Evolutionary conservation across 2,113 vertebrate species (phyloP).

Genomic region (Scytalopus superciliaris): DNA sequence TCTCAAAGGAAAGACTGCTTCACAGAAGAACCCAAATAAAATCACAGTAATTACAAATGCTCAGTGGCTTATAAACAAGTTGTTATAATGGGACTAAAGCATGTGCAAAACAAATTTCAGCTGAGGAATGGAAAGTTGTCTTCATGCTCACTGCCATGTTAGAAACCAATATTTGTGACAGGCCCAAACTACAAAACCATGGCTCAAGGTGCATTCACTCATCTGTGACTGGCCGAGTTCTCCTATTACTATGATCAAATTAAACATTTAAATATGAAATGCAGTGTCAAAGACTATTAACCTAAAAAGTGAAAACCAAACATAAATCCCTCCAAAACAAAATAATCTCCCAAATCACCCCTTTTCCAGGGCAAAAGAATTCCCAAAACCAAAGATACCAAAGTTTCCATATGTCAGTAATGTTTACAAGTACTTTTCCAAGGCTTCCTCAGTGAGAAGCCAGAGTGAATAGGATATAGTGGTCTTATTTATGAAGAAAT

Average conservation of each 20-base stretch:
- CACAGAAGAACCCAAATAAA: neutral
- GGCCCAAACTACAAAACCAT: neutral
- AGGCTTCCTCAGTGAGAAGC: neutral
- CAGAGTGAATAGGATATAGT: neutral
- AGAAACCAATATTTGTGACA: neutral
- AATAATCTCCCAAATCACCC: accelerated
- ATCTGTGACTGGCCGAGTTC: neutral
- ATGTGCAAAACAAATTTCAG: neutral
- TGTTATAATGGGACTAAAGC: neutral
- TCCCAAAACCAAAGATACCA: neutral
- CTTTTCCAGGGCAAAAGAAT: neutral
- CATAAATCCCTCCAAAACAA: neutral
- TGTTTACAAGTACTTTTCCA: neutral
- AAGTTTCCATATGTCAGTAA: neutral
- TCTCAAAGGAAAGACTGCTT: neutral
- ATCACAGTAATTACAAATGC: neutral
- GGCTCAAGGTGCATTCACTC: neutral
- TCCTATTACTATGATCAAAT: neutral
- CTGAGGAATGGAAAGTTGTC: neutral
- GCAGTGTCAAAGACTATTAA: accelerated
- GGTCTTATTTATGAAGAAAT: neutral
- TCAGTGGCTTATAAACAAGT: neutral
- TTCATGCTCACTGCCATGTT: neutral
- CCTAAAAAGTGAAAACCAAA: neutral
- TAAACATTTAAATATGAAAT: neutral